These are phyloP conservation scores for Agelastica alni DNA, from an alignment of 2,888 invertebrate genomes.

Conservation along the genomic window DNA sequence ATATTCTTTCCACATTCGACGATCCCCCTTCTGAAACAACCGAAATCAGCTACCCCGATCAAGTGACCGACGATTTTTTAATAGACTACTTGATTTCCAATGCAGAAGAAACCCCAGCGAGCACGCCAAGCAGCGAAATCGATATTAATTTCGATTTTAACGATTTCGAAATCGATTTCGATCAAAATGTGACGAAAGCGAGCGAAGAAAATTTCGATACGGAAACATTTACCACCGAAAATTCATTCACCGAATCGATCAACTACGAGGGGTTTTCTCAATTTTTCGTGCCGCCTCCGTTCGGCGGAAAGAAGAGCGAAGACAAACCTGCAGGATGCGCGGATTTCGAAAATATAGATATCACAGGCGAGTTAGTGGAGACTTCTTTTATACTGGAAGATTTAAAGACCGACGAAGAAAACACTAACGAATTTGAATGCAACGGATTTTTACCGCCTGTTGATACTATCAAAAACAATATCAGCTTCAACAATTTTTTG, in stretches of 20 bases:
- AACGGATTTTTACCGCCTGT: slow-evolving; percentile 43
- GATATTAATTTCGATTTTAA: slow-evolving; percentile 49
- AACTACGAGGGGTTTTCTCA: slow-evolving; percentile 34
- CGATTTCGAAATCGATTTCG: slow-evolving; percentile 50
- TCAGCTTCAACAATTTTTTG: slow-evolving; percentile 51
- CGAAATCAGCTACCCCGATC: slow-evolving; percentile 25
- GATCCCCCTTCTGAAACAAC: slow-evolving; percentile 27
- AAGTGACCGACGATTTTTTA: slow-evolving; percentile 40
- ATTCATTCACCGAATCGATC: slow-evolving; percentile 24
- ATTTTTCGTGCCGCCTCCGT: slow-evolving; percentile 44
- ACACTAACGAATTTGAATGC: slow-evolving; percentile 7
- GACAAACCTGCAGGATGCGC: slow-evolving; percentile 32
- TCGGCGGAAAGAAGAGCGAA: slow-evolving; percentile 8
- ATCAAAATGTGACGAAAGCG: slow-evolving; percentile 39
- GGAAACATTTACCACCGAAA: slow-evolving; percentile 40
- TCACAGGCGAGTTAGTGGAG: slow-evolving; percentile 46
- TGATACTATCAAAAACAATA: slow-evolving; percentile 46
- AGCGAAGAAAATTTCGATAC: slow-evolving; percentile 37
- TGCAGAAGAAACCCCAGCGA: slow-evolving; percentile 33
- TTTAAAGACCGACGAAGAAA: slow-evolving; percentile 34
- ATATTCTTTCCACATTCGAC: slow-evolving; percentile 45
- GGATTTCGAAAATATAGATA: slow-evolving; percentile 45
- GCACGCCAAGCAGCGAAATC: slow-evolving; percentile 33
- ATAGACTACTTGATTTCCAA: slow-evolving; percentile 44
- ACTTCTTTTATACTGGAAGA: slow-evolving; percentile 46